Evolutionary conservation across 2,113 vertebrate species (phyloP).

Genomic region (Platysteira castanea): DNA sequence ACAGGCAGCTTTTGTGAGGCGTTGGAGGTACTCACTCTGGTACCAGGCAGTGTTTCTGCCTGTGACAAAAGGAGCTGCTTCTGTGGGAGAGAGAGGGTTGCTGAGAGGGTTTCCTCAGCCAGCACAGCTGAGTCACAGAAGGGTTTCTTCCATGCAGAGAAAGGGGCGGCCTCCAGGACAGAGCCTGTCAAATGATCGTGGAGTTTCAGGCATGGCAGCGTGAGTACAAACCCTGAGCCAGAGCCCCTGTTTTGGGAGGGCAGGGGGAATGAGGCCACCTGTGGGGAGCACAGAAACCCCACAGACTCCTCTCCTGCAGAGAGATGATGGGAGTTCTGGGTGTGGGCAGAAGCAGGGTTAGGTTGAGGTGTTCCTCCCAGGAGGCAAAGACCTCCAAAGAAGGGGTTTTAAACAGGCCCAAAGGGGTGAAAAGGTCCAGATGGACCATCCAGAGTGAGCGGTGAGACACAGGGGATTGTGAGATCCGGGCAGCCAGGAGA

Average conservation of each 20-base stretch:
- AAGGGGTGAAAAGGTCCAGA: not conserved
- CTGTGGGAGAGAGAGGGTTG: not conserved
- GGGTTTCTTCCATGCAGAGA: slow-evolving; percentile 73
- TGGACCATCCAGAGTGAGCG: not conserved
- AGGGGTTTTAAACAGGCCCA: not conserved
- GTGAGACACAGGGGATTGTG: rapidly evolving
- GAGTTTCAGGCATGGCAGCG: slow-evolving; percentile 43
- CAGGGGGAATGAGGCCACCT: not conserved
- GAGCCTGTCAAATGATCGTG: slow-evolving; percentile 71
- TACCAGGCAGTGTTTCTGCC: not conserved
- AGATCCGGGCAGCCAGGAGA: not conserved
- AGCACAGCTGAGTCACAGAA: not conserved
- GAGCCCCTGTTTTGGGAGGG: not conserved
- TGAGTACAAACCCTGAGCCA: slow-evolving; percentile 48
- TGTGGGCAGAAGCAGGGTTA: not conserved
- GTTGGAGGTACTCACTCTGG: rapidly evolving
- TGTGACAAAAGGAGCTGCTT: not conserved
- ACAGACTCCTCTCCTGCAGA: not conserved
- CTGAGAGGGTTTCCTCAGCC: too few relatives aligned
- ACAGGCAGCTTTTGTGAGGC: not conserved
- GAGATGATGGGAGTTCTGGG: too few relatives aligned
- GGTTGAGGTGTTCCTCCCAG: not conserved
- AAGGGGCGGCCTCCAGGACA: slow-evolving; percentile 85
- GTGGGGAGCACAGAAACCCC: not conserved
- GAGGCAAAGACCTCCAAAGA: not conserved